These are phyloP conservation scores for Leptonema lineaticorne DNA, from an alignment of 1,140 invertebrate species.

Conservation along the genomic window DNA sequence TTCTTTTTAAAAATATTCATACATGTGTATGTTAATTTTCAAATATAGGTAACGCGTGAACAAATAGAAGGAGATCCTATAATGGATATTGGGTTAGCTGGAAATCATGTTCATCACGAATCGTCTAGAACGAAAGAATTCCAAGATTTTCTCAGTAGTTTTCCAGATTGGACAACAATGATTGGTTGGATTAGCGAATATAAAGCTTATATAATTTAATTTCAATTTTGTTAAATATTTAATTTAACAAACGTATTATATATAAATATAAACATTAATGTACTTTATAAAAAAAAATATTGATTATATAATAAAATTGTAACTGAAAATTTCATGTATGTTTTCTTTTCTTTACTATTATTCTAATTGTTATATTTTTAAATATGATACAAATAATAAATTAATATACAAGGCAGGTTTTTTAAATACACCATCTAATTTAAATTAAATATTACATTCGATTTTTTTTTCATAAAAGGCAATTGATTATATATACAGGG, in stretches of 20 bases:
- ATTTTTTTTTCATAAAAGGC: too few species aligned
- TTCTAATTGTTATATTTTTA: too few species aligned
- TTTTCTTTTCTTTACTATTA: background rate
- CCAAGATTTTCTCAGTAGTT: slow-evolving; percentile 2
- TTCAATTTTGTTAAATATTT: background rate
- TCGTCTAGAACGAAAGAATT: slow-evolving; percentile 5
- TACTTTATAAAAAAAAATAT: too few species aligned
- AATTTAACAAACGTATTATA: background rate
- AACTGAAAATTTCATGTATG: background rate
- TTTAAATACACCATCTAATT: too few species aligned
- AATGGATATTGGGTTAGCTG: slow-evolving; percentile 21
- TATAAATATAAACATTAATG: background rate
- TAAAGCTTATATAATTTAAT: slow-evolving; percentile 3
- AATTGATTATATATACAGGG: too few species aligned
- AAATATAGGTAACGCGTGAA: background rate
- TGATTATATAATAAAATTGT: background rate
- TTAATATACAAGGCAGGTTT: too few species aligned
- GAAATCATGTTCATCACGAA: slow-evolving; percentile 30
- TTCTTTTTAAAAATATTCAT: too few species aligned
- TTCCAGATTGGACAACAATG: slow-evolving; percentile 20
- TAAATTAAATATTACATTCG: too few species aligned
- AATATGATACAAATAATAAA: too few species aligned
- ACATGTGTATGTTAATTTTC: background rate
- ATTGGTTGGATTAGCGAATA: slow-evolving; percentile 24
- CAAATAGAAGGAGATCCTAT: background rate